A percentile compares a stretch with the other conserved stretches of the same genome.
These are phyloP conservation scores for Synergus japonicus DNA, from an alignment of 2,888 invertebrate genomes.

Conservation along the genomic window DNA sequence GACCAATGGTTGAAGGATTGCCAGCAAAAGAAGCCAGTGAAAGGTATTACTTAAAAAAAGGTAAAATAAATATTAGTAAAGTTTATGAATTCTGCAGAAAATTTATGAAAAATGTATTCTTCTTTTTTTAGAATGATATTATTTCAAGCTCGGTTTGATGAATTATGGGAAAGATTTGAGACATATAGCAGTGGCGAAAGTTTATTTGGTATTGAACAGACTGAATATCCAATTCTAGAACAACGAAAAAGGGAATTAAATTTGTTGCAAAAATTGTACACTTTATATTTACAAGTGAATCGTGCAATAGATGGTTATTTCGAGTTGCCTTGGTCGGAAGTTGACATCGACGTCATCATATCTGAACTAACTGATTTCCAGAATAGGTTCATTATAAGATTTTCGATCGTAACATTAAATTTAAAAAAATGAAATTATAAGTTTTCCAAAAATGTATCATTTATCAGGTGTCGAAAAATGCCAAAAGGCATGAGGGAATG, in stretches of 20 bases:
- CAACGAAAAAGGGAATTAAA: conserved; percentile 91
- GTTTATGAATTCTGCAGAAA: neutral
- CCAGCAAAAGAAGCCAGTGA: conserved; percentile 92
- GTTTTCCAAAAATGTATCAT: neutral
- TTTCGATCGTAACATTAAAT: conserved; percentile 15
- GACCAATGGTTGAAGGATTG: conserved; percentile 92
- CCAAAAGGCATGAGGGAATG: conserved; percentile 92
- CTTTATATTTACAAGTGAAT: conserved; percentile 89
- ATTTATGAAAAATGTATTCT: neutral
- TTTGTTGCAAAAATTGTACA: conserved; percentile 89
- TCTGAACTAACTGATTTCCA: conserved; percentile 90
- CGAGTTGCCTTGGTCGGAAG: conserved; percentile 90
- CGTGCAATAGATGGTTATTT: conserved; percentile 92
- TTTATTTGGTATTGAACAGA: conserved; percentile 89
- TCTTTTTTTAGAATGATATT: conserved; percentile 81
- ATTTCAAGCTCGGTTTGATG: conserved; percentile 90
- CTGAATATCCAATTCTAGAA: conserved; percentile 89
- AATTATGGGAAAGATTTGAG: conserved; percentile 88
- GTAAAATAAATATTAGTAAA: neutral
- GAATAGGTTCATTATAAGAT: conserved; percentile 75
- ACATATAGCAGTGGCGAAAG: conserved; percentile 91
- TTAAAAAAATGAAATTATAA: neutral
- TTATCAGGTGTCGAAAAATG: conserved; percentile 86
- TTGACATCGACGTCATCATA: conserved; percentile 90
- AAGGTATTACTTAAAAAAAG: conserved; percentile 77